These are phyloP conservation scores for Hydrophis major DNA, from an alignment of 2,797 vertebrate species.

Conservation along the genomic window DNA sequence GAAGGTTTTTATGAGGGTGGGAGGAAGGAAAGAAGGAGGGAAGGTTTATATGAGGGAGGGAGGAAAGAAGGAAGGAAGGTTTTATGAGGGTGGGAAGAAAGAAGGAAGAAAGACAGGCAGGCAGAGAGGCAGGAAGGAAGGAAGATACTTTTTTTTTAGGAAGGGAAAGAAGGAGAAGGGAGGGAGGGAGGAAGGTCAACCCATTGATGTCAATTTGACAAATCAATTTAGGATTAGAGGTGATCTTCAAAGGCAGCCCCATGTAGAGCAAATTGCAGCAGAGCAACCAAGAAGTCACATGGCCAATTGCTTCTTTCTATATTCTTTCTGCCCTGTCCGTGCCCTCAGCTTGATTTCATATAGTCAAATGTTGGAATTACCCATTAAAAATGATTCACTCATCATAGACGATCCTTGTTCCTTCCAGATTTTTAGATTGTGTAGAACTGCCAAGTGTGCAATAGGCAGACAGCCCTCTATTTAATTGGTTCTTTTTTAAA, in stretches of 20 bases:
- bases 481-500: background rate
- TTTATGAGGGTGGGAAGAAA: too few relatives aligned
- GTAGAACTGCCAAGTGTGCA: background rate
- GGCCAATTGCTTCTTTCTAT: background rate
- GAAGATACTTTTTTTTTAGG: too few relatives aligned
- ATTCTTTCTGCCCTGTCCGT: background rate
- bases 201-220: background rate
- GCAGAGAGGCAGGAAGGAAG: too few relatives aligned
- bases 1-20: too few relatives aligned
- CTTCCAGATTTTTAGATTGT: background rate
- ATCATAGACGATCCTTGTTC: background rate
- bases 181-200: background rate
- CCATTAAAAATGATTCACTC: background rate
- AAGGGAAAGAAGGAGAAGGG: fast-evolving
- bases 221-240: background rate
- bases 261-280: background rate
- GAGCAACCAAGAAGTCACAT: background rate
- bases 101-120: too few relatives aligned
- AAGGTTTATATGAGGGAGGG: too few relatives aligned
- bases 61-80: too few relatives aligned
- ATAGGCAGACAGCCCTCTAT: background rate
- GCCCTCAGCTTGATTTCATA: background rate
- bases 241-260: background rate
- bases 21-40: fast-evolving
- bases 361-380: background rate